Percentiles rank a stretch among this genome's conserved stretches.
Conservation (phyloP, 2,888 invertebrate species). For the Caenorhabditis wallacei region DNA sequence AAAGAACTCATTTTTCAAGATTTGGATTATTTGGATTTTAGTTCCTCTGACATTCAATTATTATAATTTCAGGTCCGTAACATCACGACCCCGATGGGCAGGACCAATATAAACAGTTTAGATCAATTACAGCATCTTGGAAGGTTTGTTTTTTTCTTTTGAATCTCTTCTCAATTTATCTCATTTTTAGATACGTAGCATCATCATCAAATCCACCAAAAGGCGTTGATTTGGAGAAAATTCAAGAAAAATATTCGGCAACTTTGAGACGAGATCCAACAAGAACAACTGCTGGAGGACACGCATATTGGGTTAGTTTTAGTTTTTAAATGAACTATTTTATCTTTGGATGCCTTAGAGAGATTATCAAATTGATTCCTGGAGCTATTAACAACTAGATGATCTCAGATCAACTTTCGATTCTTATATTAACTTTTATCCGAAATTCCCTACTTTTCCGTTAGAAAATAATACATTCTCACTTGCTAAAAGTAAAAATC, state of each 20-base stretch:
- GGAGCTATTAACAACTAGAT: too few species aligned
- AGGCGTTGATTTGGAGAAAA: conserved; percentile 72
- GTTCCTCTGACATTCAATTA: too few species aligned
- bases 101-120: conserved; percentile 73
- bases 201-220: conserved; percentile 75
- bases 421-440: not conserved
- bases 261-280: conserved; percentile 52
- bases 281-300: conserved; percentile 43
- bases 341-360: not conserved
- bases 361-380: too few species aligned
- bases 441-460: not conserved
- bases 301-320: conserved; percentile 40
- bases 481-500: not conserved
- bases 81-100: conserved; percentile 81
- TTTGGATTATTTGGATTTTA: too few species aligned
- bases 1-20: too few species aligned
- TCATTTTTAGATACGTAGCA: conserved; percentile 76
- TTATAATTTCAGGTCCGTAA: conserved; percentile 43
- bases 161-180: not conserved
- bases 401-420: not conserved
- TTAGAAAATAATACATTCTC: not conserved
- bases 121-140: conserved; percentile 81
- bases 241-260: conserved; percentile 62
- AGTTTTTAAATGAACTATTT: conserved; percentile 60
- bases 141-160: conserved; percentile 72